Evolutionary conservation across 2,113 vertebrate species (phyloP).

Genomic region (rat (Rattus norvegicus)): DNA sequence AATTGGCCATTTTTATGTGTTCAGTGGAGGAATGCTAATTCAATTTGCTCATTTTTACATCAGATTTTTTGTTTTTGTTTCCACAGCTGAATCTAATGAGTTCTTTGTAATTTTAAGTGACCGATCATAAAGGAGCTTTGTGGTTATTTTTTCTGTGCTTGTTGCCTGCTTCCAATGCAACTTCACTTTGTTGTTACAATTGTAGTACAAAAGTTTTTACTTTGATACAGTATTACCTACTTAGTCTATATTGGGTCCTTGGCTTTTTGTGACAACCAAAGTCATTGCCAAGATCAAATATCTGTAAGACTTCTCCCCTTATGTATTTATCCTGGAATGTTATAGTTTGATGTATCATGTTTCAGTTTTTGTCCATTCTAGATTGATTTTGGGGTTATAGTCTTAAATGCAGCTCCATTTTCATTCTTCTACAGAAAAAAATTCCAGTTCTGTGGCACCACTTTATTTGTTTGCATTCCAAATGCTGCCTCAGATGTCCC

Average conservation of each 20-base stretch:
- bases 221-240: neutral
- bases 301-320: neutral
- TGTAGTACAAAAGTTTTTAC: neutral
- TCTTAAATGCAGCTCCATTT: neutral
- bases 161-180: neutral
- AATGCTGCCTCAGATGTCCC: too few relatives aligned
- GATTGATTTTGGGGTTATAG: neutral
- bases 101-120: neutral
- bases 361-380: neutral
- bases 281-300: neutral
- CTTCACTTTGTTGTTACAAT: neutral
- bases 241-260: neutral
- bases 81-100: neutral
- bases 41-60: neutral
- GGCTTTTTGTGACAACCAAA: neutral
- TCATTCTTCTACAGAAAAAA: neutral
- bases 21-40: neutral
- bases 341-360: neutral
- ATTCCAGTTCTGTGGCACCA: neutral
- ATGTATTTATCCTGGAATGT: neutral
- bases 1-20: neutral
- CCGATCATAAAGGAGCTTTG: neutral
- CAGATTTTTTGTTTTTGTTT: neutral
- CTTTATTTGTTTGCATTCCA: neutral
- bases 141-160: neutral